phyloP scores from a whole-genome alignment of 1,140 invertebrate species.

The Stratiolaelaps scimitus region DNA sequence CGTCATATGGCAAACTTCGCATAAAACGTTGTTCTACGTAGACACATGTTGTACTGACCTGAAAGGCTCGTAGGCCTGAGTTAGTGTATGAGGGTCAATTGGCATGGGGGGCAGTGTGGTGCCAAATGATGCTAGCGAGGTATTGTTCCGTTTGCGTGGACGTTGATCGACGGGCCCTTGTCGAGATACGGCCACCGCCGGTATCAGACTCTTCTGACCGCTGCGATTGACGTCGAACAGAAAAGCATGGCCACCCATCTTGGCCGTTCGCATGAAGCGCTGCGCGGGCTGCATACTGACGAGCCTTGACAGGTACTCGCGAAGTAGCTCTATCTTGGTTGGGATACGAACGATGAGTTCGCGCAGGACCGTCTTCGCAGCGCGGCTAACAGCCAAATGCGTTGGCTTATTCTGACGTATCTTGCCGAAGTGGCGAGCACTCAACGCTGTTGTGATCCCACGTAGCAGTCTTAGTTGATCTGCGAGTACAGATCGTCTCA shows the following conservation, averaged over 20 bases:
- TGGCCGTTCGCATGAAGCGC: neutral
- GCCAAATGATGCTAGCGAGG: neutral
- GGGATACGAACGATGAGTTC: too few species aligned
- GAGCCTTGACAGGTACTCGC: neutral
- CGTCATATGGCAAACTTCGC: neutral
- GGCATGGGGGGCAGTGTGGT: neutral
- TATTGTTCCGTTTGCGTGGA: neutral
- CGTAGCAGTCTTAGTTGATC: too few species aligned
- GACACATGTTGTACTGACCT: neutral
- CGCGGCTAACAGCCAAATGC: too few species aligned
- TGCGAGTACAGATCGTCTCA: too few species aligned
- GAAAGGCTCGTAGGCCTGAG: conserved; percentile 7
- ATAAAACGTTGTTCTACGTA: neutral
- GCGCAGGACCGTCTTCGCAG: too few species aligned
- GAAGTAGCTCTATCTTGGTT: conserved; percentile 1
- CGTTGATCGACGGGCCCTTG: neutral
- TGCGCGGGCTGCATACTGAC: conserved; percentile 4
- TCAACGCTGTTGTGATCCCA: too few species aligned
- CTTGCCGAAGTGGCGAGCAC: too few species aligned
- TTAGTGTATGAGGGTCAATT: conserved; percentile 4
- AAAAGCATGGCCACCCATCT: neutral
- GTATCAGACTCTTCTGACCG: conserved; percentile 2
- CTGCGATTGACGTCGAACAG: neutral
- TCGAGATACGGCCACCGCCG: neutral
- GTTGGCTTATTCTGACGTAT: too few species aligned